Evolutionary conservation across 2,888 invertebrate genomes (phyloP).

Genomic region (Drosophila atripex): DNA sequence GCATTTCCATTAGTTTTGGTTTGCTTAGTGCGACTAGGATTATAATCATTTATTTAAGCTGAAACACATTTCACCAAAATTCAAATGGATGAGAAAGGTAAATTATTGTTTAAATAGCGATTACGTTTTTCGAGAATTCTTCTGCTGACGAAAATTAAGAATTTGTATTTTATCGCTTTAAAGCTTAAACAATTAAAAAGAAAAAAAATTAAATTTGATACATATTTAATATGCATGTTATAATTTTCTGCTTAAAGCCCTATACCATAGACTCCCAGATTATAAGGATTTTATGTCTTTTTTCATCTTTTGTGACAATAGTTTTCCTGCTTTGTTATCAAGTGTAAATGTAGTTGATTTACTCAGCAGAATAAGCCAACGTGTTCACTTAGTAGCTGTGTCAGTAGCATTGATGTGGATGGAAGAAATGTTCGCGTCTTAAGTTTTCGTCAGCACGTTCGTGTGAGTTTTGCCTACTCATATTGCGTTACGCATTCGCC

Average conservation of each 20-base stretch:
- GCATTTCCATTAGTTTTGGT: conserved; percentile 41
- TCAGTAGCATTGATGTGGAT: conserved; percentile 43
- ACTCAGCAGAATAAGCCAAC: conserved; percentile 42
- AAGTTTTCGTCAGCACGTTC: conserved; percentile 38
- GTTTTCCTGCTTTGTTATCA: conserved; percentile 3
- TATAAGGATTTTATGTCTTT: background rate
- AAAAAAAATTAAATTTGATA: no score
- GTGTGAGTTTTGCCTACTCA: conserved; percentile 57
- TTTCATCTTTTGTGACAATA: background rate
- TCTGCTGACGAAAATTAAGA: no score
- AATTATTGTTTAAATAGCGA: background rate
- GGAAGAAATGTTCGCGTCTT: conserved; percentile 11
- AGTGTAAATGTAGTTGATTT: conserved; percentile 47
- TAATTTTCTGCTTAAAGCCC: background rate
- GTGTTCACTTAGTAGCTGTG: conserved; percentile 44
- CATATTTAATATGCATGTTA: no score
- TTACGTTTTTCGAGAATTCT: background rate
- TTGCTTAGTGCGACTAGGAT: conserved; percentile 12
- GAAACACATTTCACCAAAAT: conserved; percentile 12
- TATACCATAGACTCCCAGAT: background rate
- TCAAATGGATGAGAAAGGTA: background rate
- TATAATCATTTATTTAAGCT: conserved; percentile 32
- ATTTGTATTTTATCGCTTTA: background rate
- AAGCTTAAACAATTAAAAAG: background rate
- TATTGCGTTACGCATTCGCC: conserved; percentile 65